phyloP scores from a whole-genome alignment of 2,797 vertebrate species.

The Poecilia velifera region DNA sequence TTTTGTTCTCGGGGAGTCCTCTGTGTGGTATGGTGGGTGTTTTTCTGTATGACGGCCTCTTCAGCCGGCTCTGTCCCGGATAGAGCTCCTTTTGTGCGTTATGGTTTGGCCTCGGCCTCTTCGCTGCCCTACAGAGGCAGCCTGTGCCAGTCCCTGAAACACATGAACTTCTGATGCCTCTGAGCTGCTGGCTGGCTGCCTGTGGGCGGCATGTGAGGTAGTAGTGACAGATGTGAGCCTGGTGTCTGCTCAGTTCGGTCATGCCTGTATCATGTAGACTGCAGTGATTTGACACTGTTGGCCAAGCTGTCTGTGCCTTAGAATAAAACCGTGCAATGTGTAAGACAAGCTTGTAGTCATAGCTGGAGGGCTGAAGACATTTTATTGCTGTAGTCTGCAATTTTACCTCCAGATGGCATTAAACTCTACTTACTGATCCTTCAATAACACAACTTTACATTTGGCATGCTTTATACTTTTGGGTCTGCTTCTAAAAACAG shows the following conservation, averaged over 20 bases:
- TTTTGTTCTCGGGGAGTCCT: constrained; percentile 56
- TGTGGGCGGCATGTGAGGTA: constrained; percentile 28
- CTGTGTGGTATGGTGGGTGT: constrained; percentile 52
- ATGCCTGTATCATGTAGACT: constrained; percentile 46
- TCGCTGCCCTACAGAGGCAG: constrained; percentile 74
- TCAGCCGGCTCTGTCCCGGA: constrained; percentile 49
- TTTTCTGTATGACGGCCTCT: constrained; percentile 47
- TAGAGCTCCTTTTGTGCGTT: constrained; percentile 78
- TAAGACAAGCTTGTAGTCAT: background rate
- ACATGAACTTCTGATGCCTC: constrained; percentile 71
- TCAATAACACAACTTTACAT: background rate
- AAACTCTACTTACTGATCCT: background rate
- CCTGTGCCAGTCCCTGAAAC: constrained; percentile 81
- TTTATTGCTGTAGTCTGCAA: background rate
- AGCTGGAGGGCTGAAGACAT: background rate
- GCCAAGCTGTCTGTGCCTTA: constrained; percentile 36
- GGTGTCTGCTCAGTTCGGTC: constrained; percentile 44
- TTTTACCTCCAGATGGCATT: background rate
- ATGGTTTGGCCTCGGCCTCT: constrained; percentile 58
- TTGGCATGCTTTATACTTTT: no score
- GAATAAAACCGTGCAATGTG: constrained; percentile 49
- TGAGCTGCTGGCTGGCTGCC: constrained; percentile 33
- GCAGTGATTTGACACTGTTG: constrained; percentile 52
- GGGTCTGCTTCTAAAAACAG: no score
- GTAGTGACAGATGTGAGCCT: constrained; percentile 58